Evolutionary conservation across 2,113 vertebrate genomes (phyloP), one percentile per base, ranked within the genome.

Genomic region (Pseudopipra pipra): DNA sequence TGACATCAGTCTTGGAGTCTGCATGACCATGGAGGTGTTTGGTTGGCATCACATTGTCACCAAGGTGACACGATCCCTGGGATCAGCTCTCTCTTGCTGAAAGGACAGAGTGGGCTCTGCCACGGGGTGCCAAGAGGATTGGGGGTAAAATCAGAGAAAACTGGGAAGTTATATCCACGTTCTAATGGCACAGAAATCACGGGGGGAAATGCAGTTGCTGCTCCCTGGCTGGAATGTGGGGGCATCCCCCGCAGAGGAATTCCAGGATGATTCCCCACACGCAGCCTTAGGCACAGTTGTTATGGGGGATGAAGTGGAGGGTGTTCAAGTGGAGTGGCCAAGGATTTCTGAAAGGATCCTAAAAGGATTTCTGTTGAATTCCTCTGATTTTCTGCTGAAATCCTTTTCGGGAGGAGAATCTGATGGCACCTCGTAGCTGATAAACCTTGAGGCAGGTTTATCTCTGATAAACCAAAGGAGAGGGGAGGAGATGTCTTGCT

Each of bases 231-330:
- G 76, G 67, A 4, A 19, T 2, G 44, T 37, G 51, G 27, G 10
- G 17, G 35, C 14, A 4, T 23, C 7, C 59, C 59, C 22, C 51
- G 14, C 14, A 27, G 51, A 52, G 51, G 49, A 51, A 51, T 6
- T 6, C 59, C 1, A 0, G 3, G 43, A 0, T 5, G 30, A 1
- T 12, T 41, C 39, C 39, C 39, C 3, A 11, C 49, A 28, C 25
- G 58, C 39, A 39, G 12, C 39, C 28, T 31, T 30, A 3, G 28
- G 4, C 23, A 1, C 8, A 39, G 6, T 11, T 8, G 15, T 12
- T 25, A 21, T 22, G 62, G 17, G 52, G 39, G 37, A 4, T 43
- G 37, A 27, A 22, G 3, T 9, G 9, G 6, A 14, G 49, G 8
- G 31, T 8, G 46, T 8, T n/a, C 33, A n/a, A 21, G 31, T 24